Base-by-base conservation (phyloP, 2,797 vertebrate genomes). In the Centroberyx gerrardi region DNA sequence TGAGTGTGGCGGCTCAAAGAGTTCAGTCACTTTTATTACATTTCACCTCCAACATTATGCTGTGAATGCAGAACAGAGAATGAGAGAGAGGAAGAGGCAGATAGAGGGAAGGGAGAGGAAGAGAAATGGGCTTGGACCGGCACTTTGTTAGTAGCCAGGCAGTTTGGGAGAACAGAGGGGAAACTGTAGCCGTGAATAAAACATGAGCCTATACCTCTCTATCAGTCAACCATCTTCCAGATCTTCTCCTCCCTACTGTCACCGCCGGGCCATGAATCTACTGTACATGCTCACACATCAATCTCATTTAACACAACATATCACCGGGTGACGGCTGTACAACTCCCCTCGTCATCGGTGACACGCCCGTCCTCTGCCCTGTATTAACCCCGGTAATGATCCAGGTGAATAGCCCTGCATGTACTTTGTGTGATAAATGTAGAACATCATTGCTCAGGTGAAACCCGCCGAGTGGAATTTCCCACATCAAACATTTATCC, bases 401-500 rank as follows among this genome's bases (percentile, higher is more conserved):
- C 80, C 69, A 48, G 80, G 84, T 83, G 88, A 92, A 91, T 80
- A 76, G 89, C 76, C 88, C 74, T 61, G 75, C 87, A 80, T 83
- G 85, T 87, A 89, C 89, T 90, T 90, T 87, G 87, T 83, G 82
- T 87, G 90, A 92, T 85, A 87, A 88, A 92, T 90, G 91, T 87
- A 77, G 86, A 89, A 88, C 89, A 92, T 89, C 81, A 85, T 87
- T 80, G 90, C 88, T 89, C 81, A 88, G 91, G 87, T 90, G 90
- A 91, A 91, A 88, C 88, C 83, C 79, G 74, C 83, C 62, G 68
- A 83, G 86, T 82, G 83, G 87, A 91, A 85, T 92, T 93, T 90
- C 91, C 92, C 92, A 94, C 92, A 93, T 94, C 92, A 95, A 95
- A 94, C 93, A 93, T 94, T 93, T 93, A 94, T 95, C 90, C 91